Evolutionary conservation across 2,888 invertebrate species (phyloP).

Genomic region (Nomada flava): DNA sequence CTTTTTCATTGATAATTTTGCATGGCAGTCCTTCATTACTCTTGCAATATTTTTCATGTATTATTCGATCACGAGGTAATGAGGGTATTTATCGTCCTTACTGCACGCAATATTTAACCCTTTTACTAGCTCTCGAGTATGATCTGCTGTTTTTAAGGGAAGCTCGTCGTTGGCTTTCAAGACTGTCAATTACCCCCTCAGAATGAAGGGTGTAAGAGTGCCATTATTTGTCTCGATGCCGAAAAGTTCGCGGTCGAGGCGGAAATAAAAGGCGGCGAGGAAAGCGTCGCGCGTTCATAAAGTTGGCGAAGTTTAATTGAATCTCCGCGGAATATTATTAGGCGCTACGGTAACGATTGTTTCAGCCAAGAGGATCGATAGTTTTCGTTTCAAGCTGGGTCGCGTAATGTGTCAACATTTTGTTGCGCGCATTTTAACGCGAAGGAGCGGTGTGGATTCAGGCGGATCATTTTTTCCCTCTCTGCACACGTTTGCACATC

Average conservation of each 20-base stretch:
- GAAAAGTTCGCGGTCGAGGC: slow-evolving; percentile 32
- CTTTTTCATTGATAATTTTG: neutral
- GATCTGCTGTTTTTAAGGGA: slow-evolving; percentile 16
- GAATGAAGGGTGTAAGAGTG: neutral
- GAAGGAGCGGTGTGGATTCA: neutral
- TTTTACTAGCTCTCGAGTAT: slow-evolving; percentile 2
- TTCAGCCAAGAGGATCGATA: slow-evolving; percentile 5
- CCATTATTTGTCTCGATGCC: neutral
- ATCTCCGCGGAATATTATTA: slow-evolving; percentile 60
- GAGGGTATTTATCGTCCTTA: slow-evolving; percentile 19
- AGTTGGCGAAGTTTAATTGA: slow-evolving; percentile 69
- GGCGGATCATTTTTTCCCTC: neutral
- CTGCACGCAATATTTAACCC: slow-evolving; percentile 19
- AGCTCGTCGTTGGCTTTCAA: neutral
- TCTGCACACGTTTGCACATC: neutral
- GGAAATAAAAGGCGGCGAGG: slow-evolving; percentile 29
- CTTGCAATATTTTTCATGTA: slow-evolving; percentile 3
- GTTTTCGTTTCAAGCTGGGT: slow-evolving; percentile 5
- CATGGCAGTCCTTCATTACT: neutral
- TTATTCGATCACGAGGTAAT: slow-evolving; percentile 30
- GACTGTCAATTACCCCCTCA: neutral
- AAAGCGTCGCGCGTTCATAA: slow-evolving; percentile 54
- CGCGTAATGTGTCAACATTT: slow-evolving; percentile 34
- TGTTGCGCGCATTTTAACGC: slow-evolving; percentile 17
- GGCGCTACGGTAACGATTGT: neutral